These are phyloP conservation scores for Zygaena filipendulae DNA, from an alignment of 2,888 invertebrate species.

Conservation along the genomic window DNA sequence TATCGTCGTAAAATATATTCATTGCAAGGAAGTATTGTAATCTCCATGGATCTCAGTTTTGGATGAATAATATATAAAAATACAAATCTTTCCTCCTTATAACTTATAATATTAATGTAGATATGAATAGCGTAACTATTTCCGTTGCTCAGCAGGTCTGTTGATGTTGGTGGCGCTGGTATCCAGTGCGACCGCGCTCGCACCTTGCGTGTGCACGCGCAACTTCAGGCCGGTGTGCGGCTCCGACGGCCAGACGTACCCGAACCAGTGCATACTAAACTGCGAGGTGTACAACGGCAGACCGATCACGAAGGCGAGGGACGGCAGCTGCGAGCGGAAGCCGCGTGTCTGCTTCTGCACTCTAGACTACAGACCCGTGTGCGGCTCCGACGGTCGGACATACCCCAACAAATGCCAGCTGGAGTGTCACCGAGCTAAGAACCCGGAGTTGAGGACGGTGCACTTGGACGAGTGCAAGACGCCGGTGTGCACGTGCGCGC, in stretches of 20 bases:
- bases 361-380: too few relatives aligned
- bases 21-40: too few relatives aligned
- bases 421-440: constrained; percentile 20
- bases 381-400: constrained; percentile 22
- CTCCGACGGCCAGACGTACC: constrained; percentile 26
- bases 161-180: not conserved
- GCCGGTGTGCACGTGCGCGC: not conserved
- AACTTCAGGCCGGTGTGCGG: constrained; percentile 27
- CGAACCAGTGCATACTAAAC: constrained; percentile 20
- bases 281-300: constrained; percentile 16
- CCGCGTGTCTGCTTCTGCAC: not conserved
- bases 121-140: too few relatives aligned
- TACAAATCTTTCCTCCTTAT: too few relatives aligned
- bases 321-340: constrained; percentile 13
- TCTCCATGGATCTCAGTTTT: too few relatives aligned
- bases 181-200: not conserved
- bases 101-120: too few relatives aligned
- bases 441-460: constrained; percentile 14
- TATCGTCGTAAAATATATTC: too few relatives aligned
- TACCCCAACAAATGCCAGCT: constrained; percentile 26
- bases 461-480: constrained; percentile 16
- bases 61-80: too few relatives aligned
- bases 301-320: constrained; percentile 10
- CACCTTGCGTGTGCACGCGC: constrained; percentile 17
- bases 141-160: not conserved